phyloP scores from a whole-genome alignment of 2,888 invertebrate species.

The Tipula vernalis region DNA sequence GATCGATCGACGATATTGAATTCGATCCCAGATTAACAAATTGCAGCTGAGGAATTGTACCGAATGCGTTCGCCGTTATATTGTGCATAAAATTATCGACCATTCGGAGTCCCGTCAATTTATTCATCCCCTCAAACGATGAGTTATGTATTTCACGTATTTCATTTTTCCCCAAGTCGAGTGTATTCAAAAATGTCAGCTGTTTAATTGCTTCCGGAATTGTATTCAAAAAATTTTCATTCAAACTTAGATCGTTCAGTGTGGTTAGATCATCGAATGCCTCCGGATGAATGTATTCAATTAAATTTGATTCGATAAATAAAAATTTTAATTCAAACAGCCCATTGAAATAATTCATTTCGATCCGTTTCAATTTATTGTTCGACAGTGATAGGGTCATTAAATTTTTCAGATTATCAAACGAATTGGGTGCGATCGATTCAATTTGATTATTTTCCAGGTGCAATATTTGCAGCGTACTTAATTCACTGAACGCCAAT shows the following conservation, averaged over 20 bases:
- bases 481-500: conserved; percentile 58
- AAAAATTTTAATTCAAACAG: conserved; percentile 60
- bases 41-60: conserved; percentile 55
- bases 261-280: conserved; percentile 67
- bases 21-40: conserved; percentile 72
- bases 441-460: conserved; percentile 59
- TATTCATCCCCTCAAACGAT: conserved; percentile 59
- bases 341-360: conserved; percentile 56
- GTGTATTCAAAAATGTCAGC: conserved; percentile 54
- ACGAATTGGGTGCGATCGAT: conserved; percentile 58
- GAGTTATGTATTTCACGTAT: conserved; percentile 57
- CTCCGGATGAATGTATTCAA: conserved; percentile 52
- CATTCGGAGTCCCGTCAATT: conserved; percentile 61
- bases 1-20: conserved; percentile 61
- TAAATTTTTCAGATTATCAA: conserved; percentile 60
- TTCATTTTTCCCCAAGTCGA: conserved; percentile 71
- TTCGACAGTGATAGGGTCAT: conserved; percentile 61
- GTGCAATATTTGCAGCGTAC: conserved; percentile 60
- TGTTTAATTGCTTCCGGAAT: conserved; percentile 58
- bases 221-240: conserved; percentile 56
- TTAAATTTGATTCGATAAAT: conserved; percentile 59
- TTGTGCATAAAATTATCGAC: conserved; percentile 69
- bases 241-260: conserved; percentile 62
- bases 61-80: conserved; percentile 61
- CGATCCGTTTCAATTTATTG: conserved; percentile 55